Conservation (phyloP, 2,797 vertebrate species). For the Microhierax caerulescens region DNA sequence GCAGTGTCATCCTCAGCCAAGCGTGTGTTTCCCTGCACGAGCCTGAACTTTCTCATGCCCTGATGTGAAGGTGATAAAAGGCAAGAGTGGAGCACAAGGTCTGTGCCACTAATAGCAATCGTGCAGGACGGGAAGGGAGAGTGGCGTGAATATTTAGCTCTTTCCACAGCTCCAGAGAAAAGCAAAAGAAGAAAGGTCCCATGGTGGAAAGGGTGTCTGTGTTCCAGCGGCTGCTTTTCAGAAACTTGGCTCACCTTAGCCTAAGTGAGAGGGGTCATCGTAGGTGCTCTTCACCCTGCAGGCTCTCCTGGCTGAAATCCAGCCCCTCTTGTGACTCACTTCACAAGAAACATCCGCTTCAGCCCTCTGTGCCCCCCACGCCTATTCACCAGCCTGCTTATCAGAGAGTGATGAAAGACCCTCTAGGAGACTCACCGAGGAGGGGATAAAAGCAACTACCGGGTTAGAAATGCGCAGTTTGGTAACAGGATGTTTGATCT, state of each 20-base stretch:
- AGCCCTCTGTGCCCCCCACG: background rate
- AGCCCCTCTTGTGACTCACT: background rate
- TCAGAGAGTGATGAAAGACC: background rate
- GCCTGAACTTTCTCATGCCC: background rate
- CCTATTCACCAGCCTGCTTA: background rate
- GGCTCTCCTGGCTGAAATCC: background rate
- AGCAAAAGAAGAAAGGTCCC: background rate
- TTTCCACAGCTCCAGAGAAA: background rate
- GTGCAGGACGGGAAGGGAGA: background rate
- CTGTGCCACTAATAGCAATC: fast-evolving
- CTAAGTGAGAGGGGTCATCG: fast-evolving
- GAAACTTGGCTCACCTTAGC: background rate
- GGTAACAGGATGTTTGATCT: background rate
- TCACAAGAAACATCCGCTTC: background rate
- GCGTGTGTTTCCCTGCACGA: background rate
- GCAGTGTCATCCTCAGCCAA: background rate
- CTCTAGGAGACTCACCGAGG: background rate
- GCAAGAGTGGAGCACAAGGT: background rate
- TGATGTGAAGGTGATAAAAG: background rate
- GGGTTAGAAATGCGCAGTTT: background rate
- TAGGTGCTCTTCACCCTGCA: background rate
- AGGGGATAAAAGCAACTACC: background rate
- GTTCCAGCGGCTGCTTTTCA: background rate
- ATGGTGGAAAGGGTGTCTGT: fast-evolving
- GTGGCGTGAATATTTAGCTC: background rate